Evolutionary conservation across 2,797 vertebrate species (phyloP).

Genomic region (Onychomys torridus): DNA sequence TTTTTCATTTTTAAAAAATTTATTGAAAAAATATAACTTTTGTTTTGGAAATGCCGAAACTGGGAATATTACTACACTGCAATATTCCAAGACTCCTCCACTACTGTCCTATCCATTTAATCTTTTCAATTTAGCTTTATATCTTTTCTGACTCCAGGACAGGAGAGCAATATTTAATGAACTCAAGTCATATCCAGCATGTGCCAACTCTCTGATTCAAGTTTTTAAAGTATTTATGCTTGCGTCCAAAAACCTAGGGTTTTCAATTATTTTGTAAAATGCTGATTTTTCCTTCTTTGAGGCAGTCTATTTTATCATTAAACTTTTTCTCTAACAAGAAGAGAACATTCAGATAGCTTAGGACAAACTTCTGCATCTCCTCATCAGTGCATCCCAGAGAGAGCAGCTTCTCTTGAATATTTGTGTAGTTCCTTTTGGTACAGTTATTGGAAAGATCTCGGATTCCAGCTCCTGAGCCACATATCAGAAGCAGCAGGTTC

Average conservation of each 20-base stretch:
- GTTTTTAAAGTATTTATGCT: constrained; percentile 87
- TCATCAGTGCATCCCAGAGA: constrained; percentile 83
- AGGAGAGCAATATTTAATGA: neutral
- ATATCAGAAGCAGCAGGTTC: constrained; percentile 87
- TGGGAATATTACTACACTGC: neutral
- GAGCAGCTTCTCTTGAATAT: constrained; percentile 85
- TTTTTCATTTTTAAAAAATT: neutral
- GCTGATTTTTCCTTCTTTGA: constrained; percentile 87
- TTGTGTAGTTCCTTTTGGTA: constrained; percentile 87
- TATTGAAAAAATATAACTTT: neutral
- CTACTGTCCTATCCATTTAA: neutral
- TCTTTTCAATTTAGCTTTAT: neutral
- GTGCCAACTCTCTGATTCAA: constrained; percentile 66
- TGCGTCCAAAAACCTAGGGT: constrained; percentile 88
- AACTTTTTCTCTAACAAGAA: constrained; percentile 87
- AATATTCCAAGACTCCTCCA: no score
- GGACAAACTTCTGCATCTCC: constrained; percentile 85
- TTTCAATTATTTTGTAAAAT: constrained; percentile 87
- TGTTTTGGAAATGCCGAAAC: no score
- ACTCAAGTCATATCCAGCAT: neutral
- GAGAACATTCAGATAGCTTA: constrained; percentile 85
- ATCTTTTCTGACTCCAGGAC: neutral
- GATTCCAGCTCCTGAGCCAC: constrained; percentile 86
- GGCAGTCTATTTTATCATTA: constrained; percentile 88
- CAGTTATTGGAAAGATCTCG: constrained; percentile 89